Evolutionary conservation across 1,140 invertebrate genomes (phyloP), one percentile per base, ranked within the genome.

Genomic region (Aphelenchoides fujianensis): DNA sequence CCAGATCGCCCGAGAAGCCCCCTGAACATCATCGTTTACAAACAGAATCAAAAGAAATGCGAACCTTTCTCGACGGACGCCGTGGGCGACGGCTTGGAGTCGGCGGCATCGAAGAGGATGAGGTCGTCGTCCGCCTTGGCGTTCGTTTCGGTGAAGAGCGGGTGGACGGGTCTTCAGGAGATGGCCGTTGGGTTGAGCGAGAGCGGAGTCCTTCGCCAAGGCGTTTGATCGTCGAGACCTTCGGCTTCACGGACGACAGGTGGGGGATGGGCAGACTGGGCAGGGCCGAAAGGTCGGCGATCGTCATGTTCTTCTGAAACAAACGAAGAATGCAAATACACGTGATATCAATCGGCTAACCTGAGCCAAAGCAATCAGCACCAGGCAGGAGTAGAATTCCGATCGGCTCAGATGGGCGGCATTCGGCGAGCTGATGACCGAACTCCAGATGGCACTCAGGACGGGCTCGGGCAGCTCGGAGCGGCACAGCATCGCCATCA

Each of bases 321-420:
- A 16, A 69, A 68, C 12, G n/a, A n/a, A n/a, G n/a, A n/a, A n/a
- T n/a, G n/a, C n/a, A n/a, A n/a, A n/a, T n/a, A 3, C 5, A 12
- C 3, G 31, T 63, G 53, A 3, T 28, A 16, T 12, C 34, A 23
- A 73, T 5, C 12, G 28, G 36, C 27, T 59, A 30, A 79, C 79
- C 73, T 80, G 80, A 7, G 80, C 80, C 9, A 82, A 61, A 12
- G 80, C 80, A 34, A 82, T 81, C 3, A 82, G 66, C 16, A 77
- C 80, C 12, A 82, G 67, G 68, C 71, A 74, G 19, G 80, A 77
- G 55, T 71, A 82, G 69, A 82, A 82, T 57, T 82, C 80, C 0
- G 69, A 54, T 34, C 80, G 73, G 48, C 78, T 82, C 3, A 82
- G 66, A 64, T 80, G 77, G 16, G 75, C 80, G 3, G 78, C 77